Percentiles rank a stretch among this genome's conserved stretches.
Conservation (phyloP, 2,888 invertebrate genomes). For the Apotomis turbidana region DNA sequence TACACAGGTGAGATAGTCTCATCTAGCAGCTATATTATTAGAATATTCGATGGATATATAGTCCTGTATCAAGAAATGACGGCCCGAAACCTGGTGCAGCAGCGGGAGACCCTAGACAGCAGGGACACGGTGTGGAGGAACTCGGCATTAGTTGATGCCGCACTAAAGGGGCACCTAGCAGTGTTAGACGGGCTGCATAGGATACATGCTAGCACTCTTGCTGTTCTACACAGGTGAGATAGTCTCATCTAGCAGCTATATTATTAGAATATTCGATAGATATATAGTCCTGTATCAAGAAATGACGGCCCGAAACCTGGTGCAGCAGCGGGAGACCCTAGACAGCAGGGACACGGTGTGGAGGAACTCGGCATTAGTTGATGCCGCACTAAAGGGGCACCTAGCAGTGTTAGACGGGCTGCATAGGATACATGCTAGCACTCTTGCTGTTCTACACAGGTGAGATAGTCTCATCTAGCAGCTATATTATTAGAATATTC, state of each 20-base stretch:
- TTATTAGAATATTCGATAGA: conserved; percentile 91
- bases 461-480: conserved; percentile 86
- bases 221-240: conserved; percentile 92
- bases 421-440: conserved; percentile 95
- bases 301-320: conserved; percentile 96
- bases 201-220: conserved; percentile 95
- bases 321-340: conserved; percentile 95
- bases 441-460: conserved; percentile 95
- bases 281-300: conserved; percentile 98
- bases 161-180: conserved; percentile 92
- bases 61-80: conserved; percentile 99
- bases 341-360: conserved; percentile 97
- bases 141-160: conserved; percentile 94
- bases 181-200: conserved; percentile 95
- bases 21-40: conserved; percentile 89
- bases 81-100: conserved; percentile 95
- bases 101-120: conserved; percentile 92
- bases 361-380: conserved; percentile 94
- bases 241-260: conserved; percentile 88
- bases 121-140: conserved; percentile 98
- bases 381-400: conserved; percentile 93
- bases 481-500: conserved; percentile 90
- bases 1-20: conserved; percentile 89
- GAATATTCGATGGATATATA: conserved; percentile 94
- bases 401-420: conserved; percentile 94